Percentiles rank a stretch among this genome's conserved stretches.
Evolutionary conservation across 2,888 invertebrate genomes (phyloP).

Genomic region (Chalcosyrphus nemorum): DNA sequence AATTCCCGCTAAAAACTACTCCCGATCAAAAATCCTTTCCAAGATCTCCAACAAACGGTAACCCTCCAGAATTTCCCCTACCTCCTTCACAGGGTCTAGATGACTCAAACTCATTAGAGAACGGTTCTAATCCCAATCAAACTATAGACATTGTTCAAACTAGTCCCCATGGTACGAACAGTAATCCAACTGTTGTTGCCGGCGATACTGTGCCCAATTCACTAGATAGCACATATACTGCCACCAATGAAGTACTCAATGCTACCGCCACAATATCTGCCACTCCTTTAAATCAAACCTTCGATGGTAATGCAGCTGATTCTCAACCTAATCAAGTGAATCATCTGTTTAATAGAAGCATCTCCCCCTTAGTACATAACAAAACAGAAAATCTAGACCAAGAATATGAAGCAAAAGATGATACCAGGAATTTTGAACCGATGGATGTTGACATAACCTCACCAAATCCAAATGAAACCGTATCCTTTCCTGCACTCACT

Average conservation of each 20-base stretch:
- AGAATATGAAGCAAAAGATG: conserved; percentile 21
- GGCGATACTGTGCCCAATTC: neutral
- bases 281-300: conserved; percentile 41
- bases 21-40: conserved; percentile 25
- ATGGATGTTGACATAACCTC: conserved; percentile 78
- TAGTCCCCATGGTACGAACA: conserved; percentile 6
- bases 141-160: conserved; percentile 19
- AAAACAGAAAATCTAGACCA: conserved; percentile 54
- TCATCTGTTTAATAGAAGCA: neutral
- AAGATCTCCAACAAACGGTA: conserved; percentile 21
- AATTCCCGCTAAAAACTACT: conserved; percentile 40
- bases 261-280: neutral
- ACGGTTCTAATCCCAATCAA: neutral
- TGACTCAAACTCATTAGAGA: neutral
- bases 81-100: neutral
- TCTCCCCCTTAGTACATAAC: conserved; percentile 43
- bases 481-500: conserved; percentile 74
- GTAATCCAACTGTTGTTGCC: neutral
- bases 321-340: neutral
- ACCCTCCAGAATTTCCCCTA: neutral
- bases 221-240: conserved; percentile 57
- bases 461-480: conserved; percentile 64
- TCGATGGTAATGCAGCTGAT: conserved; percentile 16
- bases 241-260: conserved; percentile 25
- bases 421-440: conserved; percentile 73